Evolutionary conservation across 2,113 vertebrate species (phyloP).

Genomic region (Bos taurus): ARS-UCD2.0 NC_037330.1:30740501-30741000

Average conservation of each 20-base stretch:
- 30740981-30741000: conserved; percentile 52
- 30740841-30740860: conserved; percentile 7
- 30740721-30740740: conserved; percentile 8
- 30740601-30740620: conserved; percentile 56
- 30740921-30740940: conserved; percentile 31
- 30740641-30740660: no score
- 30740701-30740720: conserved; percentile 7
- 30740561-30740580: no score
- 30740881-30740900: background rate
- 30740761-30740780: conserved; percentile 3
- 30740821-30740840: conserved; percentile 3
- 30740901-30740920: conserved; percentile 28
- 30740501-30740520: no score
- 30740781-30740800: background rate
- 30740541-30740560: no score
- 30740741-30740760: background rate
- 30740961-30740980: conserved; percentile 45
- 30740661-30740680: no score
- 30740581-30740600: no score
- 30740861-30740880: conserved; percentile 42
- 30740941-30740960: conserved; percentile 33
- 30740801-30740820: conserved; percentile 11
- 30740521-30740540: no score
- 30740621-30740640: conserved; percentile 26
- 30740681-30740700: conserved; percentile 12